phyloP scores from a whole-genome alignment of 2,797 vertebrate species.

The Myotis vivesi region DNA sequence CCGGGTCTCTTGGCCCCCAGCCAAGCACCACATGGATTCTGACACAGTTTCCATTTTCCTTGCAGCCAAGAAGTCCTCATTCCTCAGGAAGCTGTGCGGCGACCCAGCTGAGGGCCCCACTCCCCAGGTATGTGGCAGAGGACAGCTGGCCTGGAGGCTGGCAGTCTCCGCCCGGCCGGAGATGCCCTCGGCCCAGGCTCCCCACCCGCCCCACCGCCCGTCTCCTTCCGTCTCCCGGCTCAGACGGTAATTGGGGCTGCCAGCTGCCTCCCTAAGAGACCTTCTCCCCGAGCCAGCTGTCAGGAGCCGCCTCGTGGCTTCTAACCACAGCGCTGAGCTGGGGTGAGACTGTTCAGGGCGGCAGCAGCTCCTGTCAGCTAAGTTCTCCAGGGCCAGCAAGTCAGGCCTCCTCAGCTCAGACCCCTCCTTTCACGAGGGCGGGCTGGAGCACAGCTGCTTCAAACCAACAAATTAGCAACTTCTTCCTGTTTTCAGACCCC shows the following conservation, averaged over 20 bases:
- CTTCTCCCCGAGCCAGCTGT: background rate
- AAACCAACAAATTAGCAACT: background rate
- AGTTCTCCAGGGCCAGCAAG: background rate
- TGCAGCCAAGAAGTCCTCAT: slow-evolving; percentile 81
- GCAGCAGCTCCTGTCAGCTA: background rate
- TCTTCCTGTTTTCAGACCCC: background rate
- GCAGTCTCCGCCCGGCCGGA: rapidly evolving
- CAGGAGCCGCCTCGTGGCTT: background rate
- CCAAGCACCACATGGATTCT: slow-evolving; percentile 62
- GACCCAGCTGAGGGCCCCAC: slow-evolving; percentile 80
- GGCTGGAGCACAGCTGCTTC: background rate
- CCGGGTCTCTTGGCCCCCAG: background rate
- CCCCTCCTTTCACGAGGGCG: background rate
- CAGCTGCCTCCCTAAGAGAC: slow-evolving; percentile 61
- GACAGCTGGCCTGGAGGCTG: slow-evolving; percentile 62
- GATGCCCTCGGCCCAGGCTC: background rate
- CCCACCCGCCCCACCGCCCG: background rate
- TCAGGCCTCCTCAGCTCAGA: background rate
- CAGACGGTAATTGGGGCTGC: slow-evolving; percentile 41
- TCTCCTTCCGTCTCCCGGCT: background rate
- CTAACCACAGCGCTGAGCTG: background rate
- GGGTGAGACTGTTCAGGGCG: background rate
- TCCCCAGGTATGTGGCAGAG: slow-evolving; percentile 84
- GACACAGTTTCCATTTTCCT: slow-evolving; percentile 76
- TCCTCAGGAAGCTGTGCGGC: slow-evolving; percentile 73